Percentiles rank a stretch among this genome's conserved stretches.
These are phyloP conservation scores for Halcyon chelicuti DNA, from an alignment of 2,797 vertebrate species.

Conservation along the genomic window DNA sequence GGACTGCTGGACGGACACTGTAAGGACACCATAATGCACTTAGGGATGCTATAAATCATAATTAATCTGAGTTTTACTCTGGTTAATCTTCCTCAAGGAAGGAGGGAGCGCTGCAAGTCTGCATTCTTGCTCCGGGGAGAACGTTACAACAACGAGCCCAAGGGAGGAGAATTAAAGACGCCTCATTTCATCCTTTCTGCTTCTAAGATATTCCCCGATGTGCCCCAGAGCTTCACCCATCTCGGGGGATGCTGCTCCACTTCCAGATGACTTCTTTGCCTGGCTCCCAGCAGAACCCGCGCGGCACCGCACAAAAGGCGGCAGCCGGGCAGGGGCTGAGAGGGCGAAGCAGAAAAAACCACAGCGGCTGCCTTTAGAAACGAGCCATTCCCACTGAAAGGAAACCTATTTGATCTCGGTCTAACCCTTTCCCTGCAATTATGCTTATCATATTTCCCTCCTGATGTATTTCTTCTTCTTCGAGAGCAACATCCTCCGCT, in stretches of 20 bases:
- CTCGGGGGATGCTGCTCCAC: neutral
- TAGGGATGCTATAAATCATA: neutral
- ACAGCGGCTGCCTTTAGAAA: neutral
- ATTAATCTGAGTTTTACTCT: neutral
- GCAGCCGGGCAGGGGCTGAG: neutral
- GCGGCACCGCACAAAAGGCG: neutral
- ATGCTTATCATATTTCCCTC: neutral
- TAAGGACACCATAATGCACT: neutral
- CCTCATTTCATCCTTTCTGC: neutral
- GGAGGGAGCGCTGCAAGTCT: neutral
- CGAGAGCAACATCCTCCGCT: neutral
- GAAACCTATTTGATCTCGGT: neutral
- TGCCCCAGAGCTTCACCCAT: neutral
- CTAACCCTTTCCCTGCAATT: neutral
- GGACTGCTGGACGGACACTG: neutral
- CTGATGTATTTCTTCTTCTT: neutral
- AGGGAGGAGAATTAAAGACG: neutral
- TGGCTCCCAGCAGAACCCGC: neutral
- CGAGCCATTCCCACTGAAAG: accelerated
- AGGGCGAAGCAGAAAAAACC: neutral
- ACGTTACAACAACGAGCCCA: accelerated
- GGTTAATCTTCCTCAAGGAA: neutral
- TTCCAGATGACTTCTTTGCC: neutral
- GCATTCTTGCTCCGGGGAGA: neutral
- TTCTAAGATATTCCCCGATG: neutral